Conservation (phyloP, 2,113 vertebrate genomes). For the Puffinus mauretanicus region DNA sequence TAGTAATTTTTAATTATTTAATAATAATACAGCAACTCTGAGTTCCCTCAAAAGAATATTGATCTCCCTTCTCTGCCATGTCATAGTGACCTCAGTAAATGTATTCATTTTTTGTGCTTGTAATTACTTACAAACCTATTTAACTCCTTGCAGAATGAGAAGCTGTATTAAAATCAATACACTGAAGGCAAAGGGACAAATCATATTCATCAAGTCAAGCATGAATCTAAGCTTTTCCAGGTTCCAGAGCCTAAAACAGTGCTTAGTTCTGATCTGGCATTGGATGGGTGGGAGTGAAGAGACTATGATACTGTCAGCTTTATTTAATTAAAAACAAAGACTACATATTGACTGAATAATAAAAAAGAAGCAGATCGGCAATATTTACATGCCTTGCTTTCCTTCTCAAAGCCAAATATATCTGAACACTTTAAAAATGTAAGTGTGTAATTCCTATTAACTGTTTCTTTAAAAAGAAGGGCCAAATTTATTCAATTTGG, state of each 20-base stretch:
- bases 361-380: neutral
- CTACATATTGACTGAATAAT: constrained; percentile 20
- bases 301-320: neutral
- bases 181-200: neutral
- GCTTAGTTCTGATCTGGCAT: neutral
- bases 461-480: neutral
- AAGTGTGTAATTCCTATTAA: neutral
- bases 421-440: neutral
- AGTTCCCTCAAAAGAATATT: constrained; percentile 5
- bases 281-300: neutral
- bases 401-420: neutral
- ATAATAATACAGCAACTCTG: constrained; percentile 1
- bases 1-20: constrained; percentile 59
- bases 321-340: constrained; percentile 36
- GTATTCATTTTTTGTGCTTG: neutral
- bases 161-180: neutral
- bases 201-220: neutral
- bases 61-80: neutral
- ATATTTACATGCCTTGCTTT: neutral
- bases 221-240: neutral
- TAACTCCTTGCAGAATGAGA: neutral
- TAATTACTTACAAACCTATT: constrained; percentile 8
- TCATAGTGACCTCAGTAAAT: constrained; percentile 28
- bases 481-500: neutral
- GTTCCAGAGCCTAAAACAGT: neutral